A percentile compares a stretch with the other conserved stretches of the same genome.
phyloP scores from a whole-genome alignment of 1,140 invertebrate genomes.

The Aphis gossypii region DNA sequence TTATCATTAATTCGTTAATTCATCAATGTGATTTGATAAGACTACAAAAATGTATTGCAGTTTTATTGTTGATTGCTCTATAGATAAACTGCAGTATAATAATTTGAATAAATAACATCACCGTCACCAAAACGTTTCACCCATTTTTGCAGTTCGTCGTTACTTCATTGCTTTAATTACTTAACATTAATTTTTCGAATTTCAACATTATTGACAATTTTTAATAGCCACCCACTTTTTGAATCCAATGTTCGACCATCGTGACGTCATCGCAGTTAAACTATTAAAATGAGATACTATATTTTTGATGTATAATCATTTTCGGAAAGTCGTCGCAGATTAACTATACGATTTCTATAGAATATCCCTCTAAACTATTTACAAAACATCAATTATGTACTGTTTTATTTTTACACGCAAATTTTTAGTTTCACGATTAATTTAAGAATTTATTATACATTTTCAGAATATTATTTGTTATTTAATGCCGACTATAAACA shows the following conservation, averaged over 20 bases:
- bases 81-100: not conserved
- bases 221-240: not conserved
- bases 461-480: not conserved
- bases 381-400: not conserved
- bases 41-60: not conserved
- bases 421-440: not conserved
- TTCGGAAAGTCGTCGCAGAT: not conserved
- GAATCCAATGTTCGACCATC: rapidly evolving
- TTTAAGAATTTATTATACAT: not conserved
- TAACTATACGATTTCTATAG: not conserved
- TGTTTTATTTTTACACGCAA: not conserved
- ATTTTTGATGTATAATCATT: not conserved
- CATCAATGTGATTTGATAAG: not conserved
- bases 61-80: not conserved
- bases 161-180: not conserved
- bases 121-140: not conserved
- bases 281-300: not conserved
- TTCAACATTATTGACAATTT: not conserved
- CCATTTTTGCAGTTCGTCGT: not conserved
- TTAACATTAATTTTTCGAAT: not conserved
- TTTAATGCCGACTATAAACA: not conserved
- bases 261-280: not conserved
- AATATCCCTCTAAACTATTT: not conserved
- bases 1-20: too few relatives aligned
- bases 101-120: not conserved